Conservation (phyloP, 2,888 invertebrate genomes). For the Trissolcus brochymenae region DNA sequence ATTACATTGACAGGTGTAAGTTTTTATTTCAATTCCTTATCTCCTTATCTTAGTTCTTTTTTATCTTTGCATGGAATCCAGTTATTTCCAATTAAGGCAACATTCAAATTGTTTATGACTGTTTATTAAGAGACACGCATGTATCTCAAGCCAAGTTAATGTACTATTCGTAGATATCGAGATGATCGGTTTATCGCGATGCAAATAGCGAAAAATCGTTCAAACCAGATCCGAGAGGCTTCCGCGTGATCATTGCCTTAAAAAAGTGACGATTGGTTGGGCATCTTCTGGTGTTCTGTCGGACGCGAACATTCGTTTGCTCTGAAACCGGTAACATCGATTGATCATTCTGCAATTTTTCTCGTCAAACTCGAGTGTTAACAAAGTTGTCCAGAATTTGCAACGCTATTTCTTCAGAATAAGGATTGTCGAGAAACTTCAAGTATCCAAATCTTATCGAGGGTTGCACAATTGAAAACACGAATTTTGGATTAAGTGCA, state of each 20-base stretch:
- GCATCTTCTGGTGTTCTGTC: slow-evolving; percentile 7
- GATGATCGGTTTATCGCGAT: slow-evolving; percentile 9
- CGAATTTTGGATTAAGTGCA: slow-evolving; percentile 21
- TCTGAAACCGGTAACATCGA: slow-evolving; percentile 18
- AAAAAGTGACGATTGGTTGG: slow-evolving; percentile 1
- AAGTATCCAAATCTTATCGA: not conserved
- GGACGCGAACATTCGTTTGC: not conserved
- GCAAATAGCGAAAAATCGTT: slow-evolving; percentile 7
- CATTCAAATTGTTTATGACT: slow-evolving; percentile 9
- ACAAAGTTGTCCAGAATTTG: not conserved
- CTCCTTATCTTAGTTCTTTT: slow-evolving; percentile 2
- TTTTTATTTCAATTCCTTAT: not conserved
- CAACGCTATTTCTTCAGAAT: not conserved
- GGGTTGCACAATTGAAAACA: not conserved
- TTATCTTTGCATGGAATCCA: not conserved
- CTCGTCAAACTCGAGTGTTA: not conserved
- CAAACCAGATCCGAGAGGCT: slow-evolving; percentile 25
- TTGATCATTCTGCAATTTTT: slow-evolving; percentile 7
- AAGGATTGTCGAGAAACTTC: not conserved
- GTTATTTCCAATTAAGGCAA: slow-evolving; percentile 5
- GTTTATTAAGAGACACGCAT: slow-evolving; percentile 7
- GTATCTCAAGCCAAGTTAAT: slow-evolving; percentile 11
- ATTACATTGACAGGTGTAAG: slow-evolving; percentile 13
- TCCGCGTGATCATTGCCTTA: slow-evolving; percentile 15
- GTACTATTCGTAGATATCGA: slow-evolving; percentile 16